phyloP scores from a whole-genome alignment of 2,113 vertebrate species.

The Rhea pennata region DNA sequence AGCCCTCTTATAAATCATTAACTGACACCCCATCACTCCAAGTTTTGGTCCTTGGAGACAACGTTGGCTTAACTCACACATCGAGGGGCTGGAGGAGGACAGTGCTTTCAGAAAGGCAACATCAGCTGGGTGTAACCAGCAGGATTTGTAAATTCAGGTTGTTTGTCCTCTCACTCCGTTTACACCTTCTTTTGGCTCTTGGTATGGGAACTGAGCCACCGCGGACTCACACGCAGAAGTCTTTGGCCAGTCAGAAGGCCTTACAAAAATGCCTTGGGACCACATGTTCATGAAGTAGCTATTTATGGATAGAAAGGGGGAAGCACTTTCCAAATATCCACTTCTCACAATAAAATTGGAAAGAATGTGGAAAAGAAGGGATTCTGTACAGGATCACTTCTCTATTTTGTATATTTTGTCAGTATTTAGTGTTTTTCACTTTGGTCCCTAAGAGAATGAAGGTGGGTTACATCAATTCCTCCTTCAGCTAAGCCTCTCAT shows the following conservation, averaged over 20 bases:
- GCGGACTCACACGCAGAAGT: not conserved
- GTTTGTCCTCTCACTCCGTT: not conserved
- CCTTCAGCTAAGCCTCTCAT: not conserved
- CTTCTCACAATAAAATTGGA: not conserved
- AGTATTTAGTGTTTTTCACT: not conserved
- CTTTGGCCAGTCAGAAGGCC: not conserved
- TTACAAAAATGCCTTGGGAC: not conserved
- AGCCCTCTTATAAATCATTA: not conserved
- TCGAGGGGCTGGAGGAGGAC: not conserved
- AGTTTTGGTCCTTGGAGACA: not conserved
- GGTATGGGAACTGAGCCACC: not conserved
- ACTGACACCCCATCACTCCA: not conserved
- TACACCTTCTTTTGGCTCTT: not conserved
- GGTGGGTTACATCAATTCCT: not conserved
- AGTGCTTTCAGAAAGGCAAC: not conserved
- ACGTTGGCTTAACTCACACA: not conserved
- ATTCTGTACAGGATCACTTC: not conserved
- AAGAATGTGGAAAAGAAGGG: not conserved
- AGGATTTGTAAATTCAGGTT: not conserved
- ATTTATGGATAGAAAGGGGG: not conserved
- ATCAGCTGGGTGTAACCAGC: not conserved
- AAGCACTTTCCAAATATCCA: not conserved
- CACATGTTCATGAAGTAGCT: not conserved
- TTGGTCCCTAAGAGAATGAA: not conserved
- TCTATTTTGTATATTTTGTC: not conserved